Evolutionary conservation across 2,797 vertebrate species (phyloP).

Genomic region (Garrulus glandarius): DNA sequence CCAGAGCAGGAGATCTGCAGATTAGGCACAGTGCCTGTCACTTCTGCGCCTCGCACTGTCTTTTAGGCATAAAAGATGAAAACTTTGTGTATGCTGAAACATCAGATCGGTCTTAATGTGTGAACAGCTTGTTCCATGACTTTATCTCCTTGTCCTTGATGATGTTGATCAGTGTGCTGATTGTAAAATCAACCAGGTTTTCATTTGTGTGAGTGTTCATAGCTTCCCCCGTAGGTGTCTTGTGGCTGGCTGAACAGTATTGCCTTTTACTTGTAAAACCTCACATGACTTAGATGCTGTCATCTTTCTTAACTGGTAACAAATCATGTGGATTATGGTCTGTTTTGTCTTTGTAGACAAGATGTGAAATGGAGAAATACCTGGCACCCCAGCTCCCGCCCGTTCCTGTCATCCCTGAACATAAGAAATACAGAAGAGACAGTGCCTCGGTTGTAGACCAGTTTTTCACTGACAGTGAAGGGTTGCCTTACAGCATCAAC

Average conservation of each 20-base stretch:
- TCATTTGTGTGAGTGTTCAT: background rate
- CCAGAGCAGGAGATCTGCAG: constrained; percentile 51
- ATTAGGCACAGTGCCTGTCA: constrained; percentile 12
- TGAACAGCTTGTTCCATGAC: background rate
- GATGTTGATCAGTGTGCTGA: background rate
- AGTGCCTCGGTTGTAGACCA: constrained; percentile 85
- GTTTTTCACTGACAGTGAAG: constrained; percentile 88
- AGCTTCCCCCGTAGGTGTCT: background rate
- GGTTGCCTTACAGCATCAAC: constrained; percentile 92
- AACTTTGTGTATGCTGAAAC: background rate
- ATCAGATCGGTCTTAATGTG: background rate
- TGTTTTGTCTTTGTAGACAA: constrained; percentile 77
- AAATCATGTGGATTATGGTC: constrained; percentile 12
- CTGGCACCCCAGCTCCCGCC: constrained; percentile 80
- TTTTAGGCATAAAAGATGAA: constrained; percentile 26
- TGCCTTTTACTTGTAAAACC: background rate
- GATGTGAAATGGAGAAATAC: constrained; percentile 93
- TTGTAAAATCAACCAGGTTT: constrained; percentile 13
- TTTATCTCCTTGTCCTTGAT: constrained; percentile 9
- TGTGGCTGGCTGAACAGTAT: background rate
- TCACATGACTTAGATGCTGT: background rate
- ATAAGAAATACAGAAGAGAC: constrained; percentile 88
- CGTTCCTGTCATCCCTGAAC: constrained; percentile 75
- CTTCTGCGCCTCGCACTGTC: background rate
- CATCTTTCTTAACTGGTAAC: background rate